Base-by-base conservation (phyloP, 2,113 vertebrate genomes). In the Ursus arctos region DNA sequence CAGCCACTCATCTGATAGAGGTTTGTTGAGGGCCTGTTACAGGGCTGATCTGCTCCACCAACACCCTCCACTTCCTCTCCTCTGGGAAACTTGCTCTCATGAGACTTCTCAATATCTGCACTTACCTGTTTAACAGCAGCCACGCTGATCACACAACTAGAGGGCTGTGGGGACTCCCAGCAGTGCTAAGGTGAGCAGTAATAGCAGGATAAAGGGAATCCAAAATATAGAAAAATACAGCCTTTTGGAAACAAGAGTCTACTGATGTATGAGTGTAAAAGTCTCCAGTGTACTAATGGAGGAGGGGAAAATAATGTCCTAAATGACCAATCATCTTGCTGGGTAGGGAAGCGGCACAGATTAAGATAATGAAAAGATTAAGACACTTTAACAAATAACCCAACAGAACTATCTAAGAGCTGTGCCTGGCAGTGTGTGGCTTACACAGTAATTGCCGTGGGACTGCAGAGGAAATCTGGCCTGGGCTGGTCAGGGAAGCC, bases 211-310 rank as follows among this genome's bases (percentile, higher is more conserved):
- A 92, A 92, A 89, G 21, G 55, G 49, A 43, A 92, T 10, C 26
- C 19, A 40, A 80, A 95, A 83, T 36, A 76, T 10, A 49, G 82
- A 57, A 65, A 92, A 81, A 83, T 47, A 84, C 0, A 33, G 82
- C 57, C 21, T 93, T 96, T 59, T 40, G 40, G 49, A 96, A 95
- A 86, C 18, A 67, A 71, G 12, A 59, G 24, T 71, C 33, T 79
- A 69, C 61, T 71, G 67, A 76, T 65, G 0, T 80, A 12, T 57
- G 80, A 76, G 49, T 65, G 19, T 83, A 51, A 86, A 80, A 84
- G 59, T 49, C 13, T 63, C 19, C 28, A 67, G 13, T 21, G 22
- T 19, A 65, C 10, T 43, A 79, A 65, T 57, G 59, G 69, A 84
- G 76, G 63, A 67, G 65, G 28, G 28, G 33, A 63, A 72, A 87